Evolutionary conservation across 2,888 invertebrate genomes (phyloP).

Genomic region (Serripes groenlandicus): DNA sequence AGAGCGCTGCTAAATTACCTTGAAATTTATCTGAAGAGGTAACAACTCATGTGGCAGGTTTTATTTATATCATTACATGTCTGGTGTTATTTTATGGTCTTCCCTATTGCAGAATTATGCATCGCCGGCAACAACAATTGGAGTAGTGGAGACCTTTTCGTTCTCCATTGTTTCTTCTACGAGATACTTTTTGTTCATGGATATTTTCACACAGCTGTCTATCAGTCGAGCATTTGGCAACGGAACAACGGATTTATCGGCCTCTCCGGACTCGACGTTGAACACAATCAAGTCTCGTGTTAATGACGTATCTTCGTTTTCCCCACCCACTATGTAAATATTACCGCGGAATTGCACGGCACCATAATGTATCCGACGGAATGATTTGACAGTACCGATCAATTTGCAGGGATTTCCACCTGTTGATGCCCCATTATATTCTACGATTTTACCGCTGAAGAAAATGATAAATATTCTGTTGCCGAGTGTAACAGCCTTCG

Average conservation of each 20-base stretch:
- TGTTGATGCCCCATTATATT: constrained; percentile 67
- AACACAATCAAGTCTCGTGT: constrained; percentile 78
- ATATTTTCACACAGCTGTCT: constrained; percentile 80
- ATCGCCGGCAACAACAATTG: not conserved
- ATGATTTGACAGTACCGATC: constrained; percentile 77
- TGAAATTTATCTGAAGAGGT: too few relatives aligned
- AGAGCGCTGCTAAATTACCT: too few relatives aligned
- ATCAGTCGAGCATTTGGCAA: constrained; percentile 79
- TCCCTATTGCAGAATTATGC: constrained; percentile 4
- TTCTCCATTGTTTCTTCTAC: constrained; percentile 50
- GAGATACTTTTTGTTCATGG: constrained; percentile 76
- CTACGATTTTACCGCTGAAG: constrained; percentile 79
- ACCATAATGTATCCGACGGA: constrained; percentile 80
- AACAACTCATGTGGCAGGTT: too few relatives aligned
- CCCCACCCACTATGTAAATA: constrained; percentile 77
- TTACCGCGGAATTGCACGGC: constrained; percentile 78
- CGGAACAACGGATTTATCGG: constrained; percentile 74
- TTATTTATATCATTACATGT: too few relatives aligned
- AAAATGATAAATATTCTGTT: constrained; percentile 77
- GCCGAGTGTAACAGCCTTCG: constrained; percentile 77
- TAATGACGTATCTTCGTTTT: constrained; percentile 76
- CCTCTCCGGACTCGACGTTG: constrained; percentile 73
- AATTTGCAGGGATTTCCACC: constrained; percentile 66
- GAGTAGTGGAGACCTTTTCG: not conserved
- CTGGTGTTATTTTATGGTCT: too few relatives aligned